phyloP scores from a whole-genome alignment of 2,113 vertebrate genomes.

The Brachyhypopomus gauderio region DNA sequence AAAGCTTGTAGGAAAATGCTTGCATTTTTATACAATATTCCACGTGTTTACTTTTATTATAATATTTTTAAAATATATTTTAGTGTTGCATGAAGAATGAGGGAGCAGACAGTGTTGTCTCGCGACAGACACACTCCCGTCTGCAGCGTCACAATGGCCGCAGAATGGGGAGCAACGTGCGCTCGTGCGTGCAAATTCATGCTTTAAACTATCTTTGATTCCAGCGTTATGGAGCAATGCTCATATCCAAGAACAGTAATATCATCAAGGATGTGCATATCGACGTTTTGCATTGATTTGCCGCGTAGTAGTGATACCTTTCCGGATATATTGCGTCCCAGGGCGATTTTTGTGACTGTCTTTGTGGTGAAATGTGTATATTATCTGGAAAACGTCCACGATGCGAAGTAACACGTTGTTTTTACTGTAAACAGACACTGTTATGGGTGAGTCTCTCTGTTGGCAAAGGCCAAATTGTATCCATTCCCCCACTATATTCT shows the following conservation, averaged over 20 bases:
- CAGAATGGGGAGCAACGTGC: background rate
- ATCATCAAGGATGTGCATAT: slow-evolving; percentile 49
- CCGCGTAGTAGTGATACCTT: slow-evolving; percentile 60
- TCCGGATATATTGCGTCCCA: slow-evolving; percentile 56
- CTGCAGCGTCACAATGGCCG: background rate
- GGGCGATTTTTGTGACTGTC: slow-evolving; percentile 55
- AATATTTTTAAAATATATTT: background rate
- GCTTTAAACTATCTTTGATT: background rate
- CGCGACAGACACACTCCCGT: background rate
- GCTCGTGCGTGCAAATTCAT: background rate
- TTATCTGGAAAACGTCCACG: slow-evolving; percentile 57
- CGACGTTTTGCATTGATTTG: slow-evolving; percentile 50
- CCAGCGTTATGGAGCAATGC: background rate
- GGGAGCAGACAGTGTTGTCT: background rate
- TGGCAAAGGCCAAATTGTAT: background rate
- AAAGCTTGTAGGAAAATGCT: no score
- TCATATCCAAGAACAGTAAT: slow-evolving; percentile 39
- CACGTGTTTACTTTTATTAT: no score
- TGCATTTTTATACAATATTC: no score
- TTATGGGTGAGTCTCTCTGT: slow-evolving; percentile 20
- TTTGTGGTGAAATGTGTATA: slow-evolving; percentile 50
- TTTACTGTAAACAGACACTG: slow-evolving; percentile 17
- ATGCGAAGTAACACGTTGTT: slow-evolving; percentile 49
- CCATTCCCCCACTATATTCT: background rate
- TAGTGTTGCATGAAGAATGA: background rate